phyloP scores from a whole-genome alignment of 2,113 vertebrate species.

The Oryzias javanicus region DNA sequence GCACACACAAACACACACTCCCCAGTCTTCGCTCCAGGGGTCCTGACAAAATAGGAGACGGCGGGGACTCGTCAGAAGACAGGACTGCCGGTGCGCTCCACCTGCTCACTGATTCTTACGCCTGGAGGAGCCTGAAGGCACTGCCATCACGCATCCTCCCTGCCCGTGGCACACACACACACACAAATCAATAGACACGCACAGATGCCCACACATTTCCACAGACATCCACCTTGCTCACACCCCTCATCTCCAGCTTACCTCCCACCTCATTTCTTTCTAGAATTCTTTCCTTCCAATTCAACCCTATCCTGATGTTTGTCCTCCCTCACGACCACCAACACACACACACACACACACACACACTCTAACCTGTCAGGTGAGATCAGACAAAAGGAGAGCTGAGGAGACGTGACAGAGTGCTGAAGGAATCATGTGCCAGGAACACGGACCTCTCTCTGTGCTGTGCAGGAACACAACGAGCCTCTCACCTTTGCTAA shows the following conservation, averaged over 20 bases:
- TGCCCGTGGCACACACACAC: conserved; percentile 48
- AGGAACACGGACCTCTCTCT: conserved; percentile 60
- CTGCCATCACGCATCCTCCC: conserved; percentile 63
- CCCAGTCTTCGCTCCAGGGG: conserved; percentile 64
- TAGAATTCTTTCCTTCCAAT: conserved; percentile 36
- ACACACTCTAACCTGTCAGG: conserved; percentile 65
- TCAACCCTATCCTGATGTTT: conserved; percentile 52
- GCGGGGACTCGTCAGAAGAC: conserved; percentile 71
- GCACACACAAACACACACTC: conserved; percentile 22
- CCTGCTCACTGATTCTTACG: conserved; percentile 73
- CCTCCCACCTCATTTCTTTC: conserved; percentile 41
- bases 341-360: conserved; percentile 33
- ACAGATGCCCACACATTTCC: conserved; percentile 45
- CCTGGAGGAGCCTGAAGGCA: conserved; percentile 75
- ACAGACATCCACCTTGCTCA: conserved; percentile 41
- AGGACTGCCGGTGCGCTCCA: conserved; percentile 66
- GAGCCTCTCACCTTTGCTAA: conserved; percentile 43
- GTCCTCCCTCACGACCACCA: conserved; percentile 37
- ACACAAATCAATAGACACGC: conserved; percentile 54
- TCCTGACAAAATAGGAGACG: conserved; percentile 74
- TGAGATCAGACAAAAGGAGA: conserved; percentile 60
- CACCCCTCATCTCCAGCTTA: conserved; percentile 39
- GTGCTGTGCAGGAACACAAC: conserved; percentile 54
- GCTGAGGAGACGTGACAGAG: conserved; percentile 64
- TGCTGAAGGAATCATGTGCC: conserved; percentile 62